phyloP scores from a whole-genome alignment of 2,113 vertebrate genomes.

The Oxyura jamaicensis region DNA sequence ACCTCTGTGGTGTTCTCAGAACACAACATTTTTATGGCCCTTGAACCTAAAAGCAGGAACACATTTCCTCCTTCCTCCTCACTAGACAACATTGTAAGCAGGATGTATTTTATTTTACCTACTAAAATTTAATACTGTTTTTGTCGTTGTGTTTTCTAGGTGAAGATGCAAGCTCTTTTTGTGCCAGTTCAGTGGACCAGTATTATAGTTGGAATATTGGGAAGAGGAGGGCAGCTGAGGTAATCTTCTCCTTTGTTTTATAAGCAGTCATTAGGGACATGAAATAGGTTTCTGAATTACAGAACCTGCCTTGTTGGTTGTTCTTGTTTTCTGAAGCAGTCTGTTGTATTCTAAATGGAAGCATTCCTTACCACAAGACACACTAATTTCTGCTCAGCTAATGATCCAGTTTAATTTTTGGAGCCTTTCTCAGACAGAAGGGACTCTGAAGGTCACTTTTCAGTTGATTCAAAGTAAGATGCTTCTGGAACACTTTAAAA shows the following conservation, averaged over 20 bases:
- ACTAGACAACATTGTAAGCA: neutral
- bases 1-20: neutral
- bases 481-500: neutral
- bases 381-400: neutral
- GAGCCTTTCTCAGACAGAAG: neutral
- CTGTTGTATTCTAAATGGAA: neutral
- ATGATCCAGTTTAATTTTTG: neutral
- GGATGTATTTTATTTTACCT: neutral
- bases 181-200: slow-evolving; percentile 90
- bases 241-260: slow-evolving; percentile 61
- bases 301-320: neutral
- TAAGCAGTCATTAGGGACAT: neutral
- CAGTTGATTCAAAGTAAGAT: neutral
- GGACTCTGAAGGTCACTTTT: neutral
- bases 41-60: neutral
- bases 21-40: neutral
- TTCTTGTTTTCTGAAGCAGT: neutral
- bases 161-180: slow-evolving; percentile 91
- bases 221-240: slow-evolving; percentile 95
- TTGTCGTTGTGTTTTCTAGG: slow-evolving; percentile 69
- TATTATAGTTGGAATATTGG: slow-evolving; percentile 98
- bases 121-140: neutral
- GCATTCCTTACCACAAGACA: neutral
- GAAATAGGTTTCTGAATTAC: neutral
- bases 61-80: neutral